Conservation (phyloP, 2,113 vertebrate genomes). For the Gopherus flavomarginatus region DNA sequence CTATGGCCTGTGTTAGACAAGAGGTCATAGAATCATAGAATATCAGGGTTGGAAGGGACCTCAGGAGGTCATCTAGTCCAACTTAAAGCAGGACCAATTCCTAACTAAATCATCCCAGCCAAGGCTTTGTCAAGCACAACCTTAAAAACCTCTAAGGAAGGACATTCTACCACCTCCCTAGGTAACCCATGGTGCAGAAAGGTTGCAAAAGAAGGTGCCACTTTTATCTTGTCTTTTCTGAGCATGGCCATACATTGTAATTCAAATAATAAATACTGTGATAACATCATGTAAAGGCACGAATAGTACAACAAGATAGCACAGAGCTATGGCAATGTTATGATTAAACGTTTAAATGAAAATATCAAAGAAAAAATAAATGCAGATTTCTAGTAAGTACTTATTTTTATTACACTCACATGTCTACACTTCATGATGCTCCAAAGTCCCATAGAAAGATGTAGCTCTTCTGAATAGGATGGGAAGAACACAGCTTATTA, state of each 20-base stretch:
- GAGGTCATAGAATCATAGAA: neutral
- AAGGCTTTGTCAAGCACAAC: too few relatives aligned
- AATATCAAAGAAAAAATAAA: slow-evolving; percentile 2
- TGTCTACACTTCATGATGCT: neutral
- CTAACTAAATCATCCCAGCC: too few relatives aligned
- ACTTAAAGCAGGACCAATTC: too few relatives aligned
- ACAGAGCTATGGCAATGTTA: neutral
- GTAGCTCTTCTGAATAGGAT: neutral
- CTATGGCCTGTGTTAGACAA: neutral
- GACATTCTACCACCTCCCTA: too few relatives aligned
- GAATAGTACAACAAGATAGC: neutral
- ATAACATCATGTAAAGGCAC: neutral
- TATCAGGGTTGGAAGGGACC: too few relatives aligned
- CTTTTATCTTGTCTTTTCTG: neutral
- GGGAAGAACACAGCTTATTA: slow-evolving; percentile 51
- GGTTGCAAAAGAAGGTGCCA: neutral
- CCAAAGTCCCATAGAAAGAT: neutral
- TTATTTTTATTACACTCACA: neutral
- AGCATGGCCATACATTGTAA: neutral
- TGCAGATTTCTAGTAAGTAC: neutral
- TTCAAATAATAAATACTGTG: neutral
- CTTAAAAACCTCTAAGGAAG: too few relatives aligned
- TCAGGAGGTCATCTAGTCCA: too few relatives aligned
- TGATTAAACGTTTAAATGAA: neutral
- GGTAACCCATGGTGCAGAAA: neutral